phyloP scores from a whole-genome alignment of 2,113 vertebrate genomes.

The Pedetes capensis region DNA sequence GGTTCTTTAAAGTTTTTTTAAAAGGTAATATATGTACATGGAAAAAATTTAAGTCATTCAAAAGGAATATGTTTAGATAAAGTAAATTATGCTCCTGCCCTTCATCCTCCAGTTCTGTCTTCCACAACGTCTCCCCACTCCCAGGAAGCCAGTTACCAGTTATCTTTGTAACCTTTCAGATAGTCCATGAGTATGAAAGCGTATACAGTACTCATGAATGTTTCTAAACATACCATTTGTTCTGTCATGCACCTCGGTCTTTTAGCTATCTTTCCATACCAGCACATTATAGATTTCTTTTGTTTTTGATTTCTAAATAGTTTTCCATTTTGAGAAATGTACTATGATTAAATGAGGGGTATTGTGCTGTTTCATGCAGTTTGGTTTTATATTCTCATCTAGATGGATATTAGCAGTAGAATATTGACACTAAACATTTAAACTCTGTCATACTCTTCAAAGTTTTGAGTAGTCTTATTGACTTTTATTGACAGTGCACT shows the following conservation, averaged over 20 bases:
- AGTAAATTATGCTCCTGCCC: slow-evolving; percentile 35
- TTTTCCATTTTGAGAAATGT: slow-evolving; percentile 33
- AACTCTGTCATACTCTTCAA: background rate
- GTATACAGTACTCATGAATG: background rate
- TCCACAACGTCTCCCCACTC: background rate
- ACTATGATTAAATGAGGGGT: background rate
- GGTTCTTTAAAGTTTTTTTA: slow-evolving; percentile 15
- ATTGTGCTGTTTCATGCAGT: background rate
- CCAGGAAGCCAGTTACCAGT: background rate
- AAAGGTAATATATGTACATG: background rate
- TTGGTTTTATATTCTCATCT: slow-evolving; percentile 40
- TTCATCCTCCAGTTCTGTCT: background rate
- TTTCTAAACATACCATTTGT: background rate
- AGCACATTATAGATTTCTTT: background rate
- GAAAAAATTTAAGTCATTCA: background rate
- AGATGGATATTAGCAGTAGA: background rate
- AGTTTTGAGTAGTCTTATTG: background rate
- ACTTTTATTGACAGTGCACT: background rate
- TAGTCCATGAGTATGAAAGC: background rate
- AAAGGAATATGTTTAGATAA: background rate
- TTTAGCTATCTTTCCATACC: background rate
- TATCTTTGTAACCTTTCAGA: slow-evolving; percentile 32
- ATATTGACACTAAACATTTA: background rate
- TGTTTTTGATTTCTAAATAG: slow-evolving; percentile 7
- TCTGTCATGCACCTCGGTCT: background rate